Percentiles rank a stretch among this genome's conserved stretches.
Evolutionary conservation across 2,888 invertebrate species (phyloP).

Genomic region (Yponomeuta sedellus): DNA sequence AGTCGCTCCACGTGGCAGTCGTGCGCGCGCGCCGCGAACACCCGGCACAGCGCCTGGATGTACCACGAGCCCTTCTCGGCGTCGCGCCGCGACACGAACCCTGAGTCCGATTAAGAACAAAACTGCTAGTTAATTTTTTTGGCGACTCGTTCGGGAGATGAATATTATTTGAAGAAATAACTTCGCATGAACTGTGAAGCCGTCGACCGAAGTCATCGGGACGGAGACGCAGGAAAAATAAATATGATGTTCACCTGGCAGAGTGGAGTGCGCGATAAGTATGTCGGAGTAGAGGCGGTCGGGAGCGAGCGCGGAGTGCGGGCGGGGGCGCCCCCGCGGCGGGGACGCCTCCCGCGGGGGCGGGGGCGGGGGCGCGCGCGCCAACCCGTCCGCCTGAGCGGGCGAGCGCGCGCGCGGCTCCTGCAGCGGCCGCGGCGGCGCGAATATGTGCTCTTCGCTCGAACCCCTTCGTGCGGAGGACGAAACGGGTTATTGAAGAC

Average conservation of each 20-base stretch:
- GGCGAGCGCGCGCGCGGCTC: slow-evolving; percentile 24
- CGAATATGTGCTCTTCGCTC: slow-evolving; percentile 30
- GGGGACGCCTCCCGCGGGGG: slow-evolving; percentile 29
- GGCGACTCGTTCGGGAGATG: not conserved
- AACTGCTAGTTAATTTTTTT: not conserved
- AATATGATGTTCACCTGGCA: slow-evolving; percentile 38
- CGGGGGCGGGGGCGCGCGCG: slow-evolving; percentile 28
- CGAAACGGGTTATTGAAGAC: not conserved
- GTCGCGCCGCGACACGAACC: slow-evolving; percentile 78
- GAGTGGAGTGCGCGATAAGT: slow-evolving; percentile 80
- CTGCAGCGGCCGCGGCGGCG: slow-evolving; percentile 30
- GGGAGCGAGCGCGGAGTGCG: slow-evolving; percentile 27
- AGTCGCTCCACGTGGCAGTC: slow-evolving; percentile 79
- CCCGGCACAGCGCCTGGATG: slow-evolving; percentile 80
- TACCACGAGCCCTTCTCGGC: slow-evolving; percentile 80
- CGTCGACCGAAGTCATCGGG: not conserved
- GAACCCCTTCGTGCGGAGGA: slow-evolving; percentile 31
- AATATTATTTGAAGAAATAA: not conserved
- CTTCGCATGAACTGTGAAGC: not conserved
- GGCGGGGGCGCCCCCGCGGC: slow-evolving; percentile 12
- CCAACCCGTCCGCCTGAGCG: slow-evolving; percentile 30
- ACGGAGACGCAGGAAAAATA: not conserved
- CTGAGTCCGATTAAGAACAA: slow-evolving; percentile 36
- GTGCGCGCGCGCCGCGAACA: slow-evolving; percentile 80
- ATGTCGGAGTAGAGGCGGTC: slow-evolving; percentile 72